A percentile compares a stretch with the other conserved stretches of the same genome.
Evolutionary conservation across 2,888 invertebrate species (phyloP).

Genomic region (Rhagophthalmus giganteus): DNA sequence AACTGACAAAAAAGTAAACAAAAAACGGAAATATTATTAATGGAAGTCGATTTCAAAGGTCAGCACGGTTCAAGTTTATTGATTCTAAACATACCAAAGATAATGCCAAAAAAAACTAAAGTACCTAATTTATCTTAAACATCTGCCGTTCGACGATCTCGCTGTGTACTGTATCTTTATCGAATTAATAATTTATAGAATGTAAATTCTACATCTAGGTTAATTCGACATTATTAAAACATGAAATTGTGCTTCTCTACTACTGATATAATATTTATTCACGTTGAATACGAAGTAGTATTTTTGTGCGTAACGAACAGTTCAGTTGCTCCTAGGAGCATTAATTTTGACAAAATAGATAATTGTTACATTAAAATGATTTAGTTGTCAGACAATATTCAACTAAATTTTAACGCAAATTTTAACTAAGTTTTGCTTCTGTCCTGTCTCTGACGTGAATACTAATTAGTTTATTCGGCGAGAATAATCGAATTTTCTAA

Average conservation of each 20-base stretch:
- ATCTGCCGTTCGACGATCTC: neutral
- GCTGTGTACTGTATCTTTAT: neutral
- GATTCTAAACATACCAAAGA: no score
- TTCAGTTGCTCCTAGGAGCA: no score
- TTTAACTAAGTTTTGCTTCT: constrained; percentile 30
- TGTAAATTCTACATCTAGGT: constrained; percentile 3
- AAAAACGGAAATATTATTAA: neutral
- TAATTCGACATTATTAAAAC: constrained; percentile 14
- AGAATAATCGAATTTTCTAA: constrained; percentile 32
- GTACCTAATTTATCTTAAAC: neutral
- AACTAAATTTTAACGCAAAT: constrained; percentile 29
- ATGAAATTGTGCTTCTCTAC: constrained; percentile 11
- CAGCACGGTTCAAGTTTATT: neutral
- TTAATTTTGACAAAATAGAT: constrained; percentile 15
- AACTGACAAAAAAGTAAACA: neutral
- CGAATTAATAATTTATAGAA: constrained; percentile 7
- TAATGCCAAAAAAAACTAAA: no score
- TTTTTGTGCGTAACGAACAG: no score
- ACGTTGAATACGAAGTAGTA: neutral
- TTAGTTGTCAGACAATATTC: constrained; percentile 29
- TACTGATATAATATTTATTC: neutral
- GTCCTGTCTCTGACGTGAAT: constrained; percentile 29
- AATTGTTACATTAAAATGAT: constrained; percentile 30
- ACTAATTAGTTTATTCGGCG: constrained; percentile 33
- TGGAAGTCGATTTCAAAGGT: neutral